phyloP scores from a whole-genome alignment of 1,140 invertebrate species.

The Samia ricini region DNA sequence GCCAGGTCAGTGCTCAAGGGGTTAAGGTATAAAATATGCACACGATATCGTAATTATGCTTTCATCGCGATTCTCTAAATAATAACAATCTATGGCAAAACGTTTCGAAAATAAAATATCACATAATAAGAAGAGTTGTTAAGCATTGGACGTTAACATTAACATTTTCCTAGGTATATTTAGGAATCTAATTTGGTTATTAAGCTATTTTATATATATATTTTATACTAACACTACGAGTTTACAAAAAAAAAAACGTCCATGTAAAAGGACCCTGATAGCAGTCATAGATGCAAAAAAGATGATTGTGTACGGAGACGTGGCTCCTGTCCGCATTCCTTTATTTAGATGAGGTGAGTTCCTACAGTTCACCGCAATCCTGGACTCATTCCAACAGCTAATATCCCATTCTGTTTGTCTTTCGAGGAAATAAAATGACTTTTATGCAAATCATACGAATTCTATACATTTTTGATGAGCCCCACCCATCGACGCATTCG shows the following conservation, averaged over 20 bases:
- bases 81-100: no score
- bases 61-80: no score
- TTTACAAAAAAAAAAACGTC: not conserved
- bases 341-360: not conserved
- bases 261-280: not conserved
- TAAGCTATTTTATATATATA: no score
- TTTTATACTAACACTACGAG: no score
- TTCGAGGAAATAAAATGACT: constrained; percentile 76
- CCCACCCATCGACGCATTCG: constrained; percentile 79
- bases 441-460: constrained; percentile 77
- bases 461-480: constrained; percentile 78
- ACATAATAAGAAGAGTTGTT: no score
- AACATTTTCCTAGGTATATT: no score
- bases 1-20: no score
- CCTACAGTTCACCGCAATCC: constrained; percentile 36
- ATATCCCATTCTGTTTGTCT: constrained; percentile 76
- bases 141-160: no score
- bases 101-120: no score
- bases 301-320: not conserved
- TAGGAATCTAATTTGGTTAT: no score
- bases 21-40: no score
- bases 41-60: no score
- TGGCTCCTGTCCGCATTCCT: constrained; percentile 7
- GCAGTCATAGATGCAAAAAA: not conserved
- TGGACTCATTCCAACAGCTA: constrained; percentile 69